Conservation (phyloP, 1,140 invertebrate species). For the Sarcophaga bullata region DNA sequence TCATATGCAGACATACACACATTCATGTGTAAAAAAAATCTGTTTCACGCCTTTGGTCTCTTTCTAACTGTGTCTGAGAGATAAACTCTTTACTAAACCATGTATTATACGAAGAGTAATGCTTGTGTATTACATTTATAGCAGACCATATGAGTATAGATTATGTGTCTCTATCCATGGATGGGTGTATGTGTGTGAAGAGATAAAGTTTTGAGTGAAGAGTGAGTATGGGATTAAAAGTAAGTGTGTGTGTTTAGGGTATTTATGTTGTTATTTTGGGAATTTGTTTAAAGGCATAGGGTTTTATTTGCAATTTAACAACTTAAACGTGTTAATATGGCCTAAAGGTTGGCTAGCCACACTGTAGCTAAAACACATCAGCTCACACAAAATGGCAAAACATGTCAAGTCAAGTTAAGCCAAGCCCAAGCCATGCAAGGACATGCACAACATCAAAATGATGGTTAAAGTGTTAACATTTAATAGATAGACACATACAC, state of each 20-base stretch:
- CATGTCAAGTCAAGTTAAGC: not conserved
- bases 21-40: too few relatives aligned
- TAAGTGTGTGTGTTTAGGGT: not conserved
- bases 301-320: constrained; percentile 28
- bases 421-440: not conserved
- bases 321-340: constrained; percentile 29
- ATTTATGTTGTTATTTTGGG: constrained; percentile 25
- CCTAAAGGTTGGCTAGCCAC: not conserved
- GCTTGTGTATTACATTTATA: not conserved
- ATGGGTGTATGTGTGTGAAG: not conserved
- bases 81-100: too few relatives aligned
- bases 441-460: not conserved
- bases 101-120: too few relatives aligned
- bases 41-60: too few relatives aligned
- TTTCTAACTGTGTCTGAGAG: too few relatives aligned
- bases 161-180: not conserved
- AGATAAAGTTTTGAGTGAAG: not conserved
- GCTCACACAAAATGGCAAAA: too few relatives aligned
- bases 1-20: not conserved
- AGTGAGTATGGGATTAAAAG: not conserved
- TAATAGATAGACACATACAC: not conserved
- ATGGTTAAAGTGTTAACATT: constrained; percentile 20
- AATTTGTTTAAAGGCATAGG: constrained; percentile 12
- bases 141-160: not conserved
- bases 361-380: not conserved